A percentile compares a stretch with the other conserved stretches of the same genome.
These are phyloP conservation scores for Xyrauchen texanus DNA, from an alignment of 2,113 vertebrate genomes.

Conservation along the genomic window DNA sequence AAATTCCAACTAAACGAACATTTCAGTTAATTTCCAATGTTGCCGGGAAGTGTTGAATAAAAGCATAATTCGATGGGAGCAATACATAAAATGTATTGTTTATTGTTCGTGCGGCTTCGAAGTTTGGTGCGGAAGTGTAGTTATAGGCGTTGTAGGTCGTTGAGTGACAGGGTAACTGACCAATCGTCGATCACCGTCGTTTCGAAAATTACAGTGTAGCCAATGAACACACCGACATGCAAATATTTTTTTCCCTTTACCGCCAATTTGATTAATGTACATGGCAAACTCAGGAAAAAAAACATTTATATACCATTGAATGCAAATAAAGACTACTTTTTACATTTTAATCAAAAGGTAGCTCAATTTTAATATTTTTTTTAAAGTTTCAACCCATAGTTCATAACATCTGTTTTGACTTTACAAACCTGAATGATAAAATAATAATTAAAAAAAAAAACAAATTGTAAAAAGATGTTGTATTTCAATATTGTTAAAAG, in stretches of 20 bases:
- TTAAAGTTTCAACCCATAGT: no score
- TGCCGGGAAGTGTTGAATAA: background rate
- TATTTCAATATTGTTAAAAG: no score
- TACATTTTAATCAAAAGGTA: no score
- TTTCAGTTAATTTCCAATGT: background rate
- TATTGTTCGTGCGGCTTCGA: background rate
- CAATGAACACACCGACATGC: slow-evolving; percentile 23
- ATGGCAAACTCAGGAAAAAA: background rate
- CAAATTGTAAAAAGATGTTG: no score
- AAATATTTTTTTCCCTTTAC: background rate
- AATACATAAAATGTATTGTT: background rate
- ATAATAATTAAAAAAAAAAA: no score
- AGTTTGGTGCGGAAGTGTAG: slow-evolving; percentile 41
- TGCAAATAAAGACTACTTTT: background rate
- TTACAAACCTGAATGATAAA: background rate
- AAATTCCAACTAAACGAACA: background rate
- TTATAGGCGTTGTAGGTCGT: background rate
- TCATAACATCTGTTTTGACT: no score
- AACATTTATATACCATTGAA: background rate
- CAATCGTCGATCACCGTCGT: background rate
- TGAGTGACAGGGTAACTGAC: background rate
- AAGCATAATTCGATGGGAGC: background rate
- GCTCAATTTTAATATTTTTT: no score
- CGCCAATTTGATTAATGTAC: background rate
- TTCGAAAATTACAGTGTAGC: background rate